Conservation (phyloP, 2,888 invertebrate genomes). For the Mactromeris polynyma region DNA sequence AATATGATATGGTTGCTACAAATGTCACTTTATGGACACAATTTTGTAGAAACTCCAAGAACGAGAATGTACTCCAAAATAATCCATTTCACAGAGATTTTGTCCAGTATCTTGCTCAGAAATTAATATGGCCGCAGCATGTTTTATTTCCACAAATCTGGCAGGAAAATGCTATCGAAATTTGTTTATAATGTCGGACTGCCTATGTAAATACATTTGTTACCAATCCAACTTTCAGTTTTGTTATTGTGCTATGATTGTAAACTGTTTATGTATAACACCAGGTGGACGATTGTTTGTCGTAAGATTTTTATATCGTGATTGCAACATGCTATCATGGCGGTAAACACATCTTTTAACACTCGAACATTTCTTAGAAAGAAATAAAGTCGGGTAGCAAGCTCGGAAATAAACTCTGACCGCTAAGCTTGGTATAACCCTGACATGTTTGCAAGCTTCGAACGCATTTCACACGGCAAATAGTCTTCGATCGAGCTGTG, state of each 20-base stretch:
- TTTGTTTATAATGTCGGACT: slow-evolving; percentile 11
- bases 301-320: background rate
- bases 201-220: background rate
- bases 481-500: too few relatives aligned
- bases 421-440: too few relatives aligned
- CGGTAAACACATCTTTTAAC: slow-evolving; percentile 15
- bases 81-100: background rate
- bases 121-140: background rate
- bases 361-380: background rate
- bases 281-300: background rate
- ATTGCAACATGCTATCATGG: background rate
- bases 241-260: background rate
- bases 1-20: background rate
- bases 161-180: background rate
- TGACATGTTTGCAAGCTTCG: too few relatives aligned
- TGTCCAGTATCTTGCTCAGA: background rate
- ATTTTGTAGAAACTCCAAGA: background rate
- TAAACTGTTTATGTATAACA: background rate
- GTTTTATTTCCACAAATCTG: background rate
- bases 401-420: background rate
- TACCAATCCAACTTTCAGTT: background rate
- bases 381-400: background rate
- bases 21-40: background rate
- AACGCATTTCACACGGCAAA: too few relatives aligned
- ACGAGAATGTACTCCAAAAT: background rate